Percentiles rank a stretch among this genome's conserved stretches.
phyloP scores from a whole-genome alignment of 2,888 invertebrate genomes.

The Melinopterus prodromus region DNA sequence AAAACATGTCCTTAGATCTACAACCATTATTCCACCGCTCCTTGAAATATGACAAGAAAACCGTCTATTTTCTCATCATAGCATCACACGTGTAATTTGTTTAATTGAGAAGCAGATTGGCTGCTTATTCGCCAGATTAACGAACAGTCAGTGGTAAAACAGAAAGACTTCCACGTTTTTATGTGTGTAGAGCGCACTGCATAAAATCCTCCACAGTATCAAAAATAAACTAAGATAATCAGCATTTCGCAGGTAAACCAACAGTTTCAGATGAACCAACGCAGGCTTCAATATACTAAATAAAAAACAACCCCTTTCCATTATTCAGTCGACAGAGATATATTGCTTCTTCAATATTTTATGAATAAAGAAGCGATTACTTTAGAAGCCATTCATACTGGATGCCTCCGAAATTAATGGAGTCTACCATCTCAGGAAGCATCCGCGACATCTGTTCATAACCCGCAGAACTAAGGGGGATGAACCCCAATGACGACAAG shows the following conservation, averaged over 20 bases:
- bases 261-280: not conserved
- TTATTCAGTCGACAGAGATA: not conserved
- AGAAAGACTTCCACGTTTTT: no score
- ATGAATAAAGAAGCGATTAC: not conserved
- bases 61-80: not conserved
- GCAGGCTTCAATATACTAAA: not conserved
- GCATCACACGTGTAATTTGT: no score
- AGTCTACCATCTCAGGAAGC: not conserved
- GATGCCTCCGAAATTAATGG: not conserved
- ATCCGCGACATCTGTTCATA: not conserved
- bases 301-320: not conserved
- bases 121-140: no score
- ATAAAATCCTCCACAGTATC: no score
- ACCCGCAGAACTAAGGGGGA: not conserved
- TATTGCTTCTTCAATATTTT: not conserved
- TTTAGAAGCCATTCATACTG: not conserved
- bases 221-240: no score
- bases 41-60: conserved; percentile 7
- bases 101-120: not conserved
- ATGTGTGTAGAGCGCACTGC: no score
- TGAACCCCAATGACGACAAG: not conserved
- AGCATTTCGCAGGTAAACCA: no score
- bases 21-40: conserved; percentile 17
- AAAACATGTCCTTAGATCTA: conserved; percentile 7
- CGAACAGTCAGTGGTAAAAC: no score